Evolutionary conservation across 2,888 invertebrate genomes (phyloP), one percentile per base, ranked within the genome.

Genomic region (Eupithecia abbreviata): DNA sequence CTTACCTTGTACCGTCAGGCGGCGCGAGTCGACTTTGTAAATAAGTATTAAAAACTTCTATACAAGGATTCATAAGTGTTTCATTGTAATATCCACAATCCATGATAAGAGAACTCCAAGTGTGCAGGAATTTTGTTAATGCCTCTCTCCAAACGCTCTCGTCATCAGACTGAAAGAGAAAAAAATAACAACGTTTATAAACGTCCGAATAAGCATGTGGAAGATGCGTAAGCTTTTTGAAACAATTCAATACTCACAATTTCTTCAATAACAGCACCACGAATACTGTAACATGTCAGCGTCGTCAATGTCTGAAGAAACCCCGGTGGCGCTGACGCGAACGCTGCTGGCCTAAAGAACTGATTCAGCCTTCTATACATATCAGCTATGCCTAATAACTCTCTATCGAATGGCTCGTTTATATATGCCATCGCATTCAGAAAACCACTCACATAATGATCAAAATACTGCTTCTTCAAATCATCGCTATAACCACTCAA

Each of bases 11-110:
- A 5, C 96, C 98, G 88, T 98, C 97, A 0, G 98, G 98, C 0
- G 98, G 97, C 9, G 97, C 97, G 79, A 98, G 92, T 89, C 98
- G 97, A 85, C 97, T 97, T 85, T 97, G 96, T 69, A 98, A 90
- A 88, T 98, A 98, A 3, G 96, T 96, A 88, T 97, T 97, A 88
- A 98, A 98, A 80, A 98, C 96, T 89, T 96, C 92, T 84, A 95
- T 92, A 78, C 94, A 93, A 2, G 93, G 91, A 85, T 91, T 90
- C 86, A 91, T 86, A 78, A 95, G 83, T 1, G 89, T 88, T 72
- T 92, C 93, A 82, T 91, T 89, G 0, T 92, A 85, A 66, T 90
- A 93, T 0, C 93, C 93, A 73, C 91, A 90, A 69, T 94, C 93
- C 74, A 93, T 93, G 1, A 92, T 92, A 79, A 95, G 83, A 12